Percentiles rank a stretch among this genome's conserved stretches.
Evolutionary conservation across 1,140 invertebrate species (phyloP).

Genomic region (Philotrypesis tridentata): DNA sequence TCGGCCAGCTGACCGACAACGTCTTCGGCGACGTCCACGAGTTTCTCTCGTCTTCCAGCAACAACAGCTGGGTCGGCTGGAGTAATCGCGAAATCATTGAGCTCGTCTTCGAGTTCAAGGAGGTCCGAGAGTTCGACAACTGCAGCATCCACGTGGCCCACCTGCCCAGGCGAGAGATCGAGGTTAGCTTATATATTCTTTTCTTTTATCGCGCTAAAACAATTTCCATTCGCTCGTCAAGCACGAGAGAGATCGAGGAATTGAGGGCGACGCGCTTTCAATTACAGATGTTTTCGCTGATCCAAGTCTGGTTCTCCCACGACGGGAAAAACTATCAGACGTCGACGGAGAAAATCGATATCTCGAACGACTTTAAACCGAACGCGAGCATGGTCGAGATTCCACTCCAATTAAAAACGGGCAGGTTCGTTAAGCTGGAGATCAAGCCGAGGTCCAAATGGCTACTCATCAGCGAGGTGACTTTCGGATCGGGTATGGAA

Average conservation of each 20-base stretch:
- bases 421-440: conserved; percentile 84
- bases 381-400: conserved; percentile 82
- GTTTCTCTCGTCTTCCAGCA: conserved; percentile 54
- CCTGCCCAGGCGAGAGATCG: conserved; percentile 81
- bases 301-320: conserved; percentile 84
- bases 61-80: conserved; percentile 89
- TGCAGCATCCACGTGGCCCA: conserved; percentile 86
- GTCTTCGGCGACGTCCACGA: conserved; percentile 64
- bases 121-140: conserved; percentile 82
- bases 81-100: conserved; percentile 80
- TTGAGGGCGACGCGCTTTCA: background rate
- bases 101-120: conserved; percentile 87
- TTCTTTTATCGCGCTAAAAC: too few relatives aligned
- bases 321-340: conserved; percentile 84
- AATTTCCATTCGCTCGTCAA: too few relatives aligned
- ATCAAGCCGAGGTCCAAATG: conserved; percentile 88
- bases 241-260: too few relatives aligned
- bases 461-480: conserved; percentile 92
- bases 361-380: conserved; percentile 75
- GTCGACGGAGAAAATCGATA: conserved; percentile 68
- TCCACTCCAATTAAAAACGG: conserved; percentile 83
- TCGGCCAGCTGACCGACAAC: conserved; percentile 89
- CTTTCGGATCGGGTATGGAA: conserved; percentile 83
- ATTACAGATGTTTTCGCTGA: conserved; percentile 81
- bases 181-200: conserved; percentile 78